Conservation (phyloP, 1,140 invertebrate genomes). For the Camponotus pennsylvanicus region DNA sequence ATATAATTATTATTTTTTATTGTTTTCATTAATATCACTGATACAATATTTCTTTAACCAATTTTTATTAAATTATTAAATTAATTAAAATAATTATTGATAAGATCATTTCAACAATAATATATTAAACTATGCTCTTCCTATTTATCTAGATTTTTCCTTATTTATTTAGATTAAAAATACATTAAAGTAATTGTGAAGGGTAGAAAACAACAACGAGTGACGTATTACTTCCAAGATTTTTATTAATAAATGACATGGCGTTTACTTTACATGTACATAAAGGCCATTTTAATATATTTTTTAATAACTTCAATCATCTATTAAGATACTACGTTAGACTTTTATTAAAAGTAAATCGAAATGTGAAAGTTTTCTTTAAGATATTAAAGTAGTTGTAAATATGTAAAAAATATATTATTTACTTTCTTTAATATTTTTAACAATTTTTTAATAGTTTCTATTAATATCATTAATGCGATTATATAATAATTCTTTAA, state of each 20-base stretch:
- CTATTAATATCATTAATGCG: no score
- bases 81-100: constrained; percentile 25
- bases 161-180: constrained; percentile 42
- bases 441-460: no score
- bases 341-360: constrained; percentile 20
- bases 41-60: neutral
- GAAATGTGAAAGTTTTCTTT: neutral
- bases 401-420: neutral
- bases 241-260: constrained; percentile 50
- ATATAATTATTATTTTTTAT: neutral
- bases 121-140: neutral
- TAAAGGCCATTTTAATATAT: constrained; percentile 18
- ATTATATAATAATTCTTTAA: no score
- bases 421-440: neutral
- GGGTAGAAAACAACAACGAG: constrained; percentile 23
- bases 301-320: neutral
- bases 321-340: neutral
- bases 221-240: constrained; percentile 37
- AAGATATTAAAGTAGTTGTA: neutral
- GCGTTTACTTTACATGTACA: constrained; percentile 8
- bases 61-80: constrained; percentile 1
- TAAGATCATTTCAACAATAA: neutral
- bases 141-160: constrained; percentile 10
- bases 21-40: neutral
- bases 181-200: constrained; percentile 54